Percentiles rank a stretch among this genome's conserved stretches.
Conservation (phyloP, 2,797 vertebrate species). For the Epinephelus malabaricus region DNA sequence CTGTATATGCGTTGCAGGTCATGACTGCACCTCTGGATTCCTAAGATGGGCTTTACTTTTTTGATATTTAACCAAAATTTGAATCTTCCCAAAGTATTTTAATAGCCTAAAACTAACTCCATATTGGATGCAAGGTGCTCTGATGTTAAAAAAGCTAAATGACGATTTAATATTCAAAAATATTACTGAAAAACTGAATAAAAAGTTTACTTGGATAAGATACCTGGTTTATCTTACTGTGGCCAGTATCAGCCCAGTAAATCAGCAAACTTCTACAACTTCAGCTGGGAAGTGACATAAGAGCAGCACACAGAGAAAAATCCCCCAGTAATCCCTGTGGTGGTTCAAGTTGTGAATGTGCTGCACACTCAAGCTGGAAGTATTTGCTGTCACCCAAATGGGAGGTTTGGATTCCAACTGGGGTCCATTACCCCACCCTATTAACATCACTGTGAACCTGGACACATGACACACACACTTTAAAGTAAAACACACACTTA, state of each 20-base stretch:
- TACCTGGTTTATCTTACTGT: background rate
- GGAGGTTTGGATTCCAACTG: conserved; percentile 14
- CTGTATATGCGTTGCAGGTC: background rate
- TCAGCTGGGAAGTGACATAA: background rate
- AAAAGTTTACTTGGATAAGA: background rate
- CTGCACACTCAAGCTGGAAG: conserved; percentile 7
- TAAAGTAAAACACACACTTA: conserved; percentile 8
- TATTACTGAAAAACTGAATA: background rate
- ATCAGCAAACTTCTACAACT: background rate
- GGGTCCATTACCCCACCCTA: conserved; percentile 9
- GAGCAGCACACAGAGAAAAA: background rate
- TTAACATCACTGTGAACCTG: conserved; percentile 21
- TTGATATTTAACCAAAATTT: background rate
- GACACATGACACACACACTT: conserved; percentile 26
- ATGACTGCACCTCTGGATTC: background rate
- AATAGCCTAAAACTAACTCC: background rate
- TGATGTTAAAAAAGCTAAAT: background rate
- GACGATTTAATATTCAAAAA: background rate
- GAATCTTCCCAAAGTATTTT: background rate
- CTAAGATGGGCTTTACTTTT: background rate
- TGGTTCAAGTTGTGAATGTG: conserved; percentile 3
- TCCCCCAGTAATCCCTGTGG: background rate
- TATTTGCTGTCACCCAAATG: conserved; percentile 17
- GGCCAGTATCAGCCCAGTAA: background rate
- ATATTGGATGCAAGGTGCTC: background rate